Evolutionary conservation across 2,113 vertebrate species (phyloP).

Genomic region (Rhea pennata): DNA sequence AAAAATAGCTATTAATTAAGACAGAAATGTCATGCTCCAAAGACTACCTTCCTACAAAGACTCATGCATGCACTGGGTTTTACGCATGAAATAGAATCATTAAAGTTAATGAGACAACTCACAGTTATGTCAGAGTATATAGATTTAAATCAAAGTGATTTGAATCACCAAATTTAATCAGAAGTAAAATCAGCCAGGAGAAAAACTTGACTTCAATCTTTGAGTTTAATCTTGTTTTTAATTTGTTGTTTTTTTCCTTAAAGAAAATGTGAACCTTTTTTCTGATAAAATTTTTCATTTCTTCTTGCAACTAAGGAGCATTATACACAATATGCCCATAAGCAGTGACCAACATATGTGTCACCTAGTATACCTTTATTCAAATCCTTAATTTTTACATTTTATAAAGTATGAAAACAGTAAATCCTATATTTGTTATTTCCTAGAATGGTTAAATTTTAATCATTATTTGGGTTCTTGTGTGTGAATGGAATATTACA

Average conservation of each 20-base stretch:
- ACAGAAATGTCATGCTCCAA: neutral
- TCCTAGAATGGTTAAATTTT: neutral
- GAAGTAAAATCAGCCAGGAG: neutral
- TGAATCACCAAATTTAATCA: constrained; percentile 26
- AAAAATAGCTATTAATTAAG: neutral
- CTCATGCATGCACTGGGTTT: neutral
- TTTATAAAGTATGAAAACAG: neutral
- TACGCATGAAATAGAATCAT: neutral
- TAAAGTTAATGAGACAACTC: constrained; percentile 28
- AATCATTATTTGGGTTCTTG: neutral
- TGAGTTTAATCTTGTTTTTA: neutral
- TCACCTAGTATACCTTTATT: neutral
- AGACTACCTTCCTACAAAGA: neutral
- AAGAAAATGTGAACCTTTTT: neutral
- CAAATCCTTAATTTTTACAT: neutral
- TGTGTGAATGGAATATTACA: neutral
- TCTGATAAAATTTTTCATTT: neutral
- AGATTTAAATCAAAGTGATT: constrained; percentile 13
- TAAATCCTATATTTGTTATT: neutral
- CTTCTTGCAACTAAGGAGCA: neutral
- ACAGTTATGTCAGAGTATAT: neutral
- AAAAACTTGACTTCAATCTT: neutral
- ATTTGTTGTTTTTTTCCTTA: neutral
- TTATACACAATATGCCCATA: neutral
- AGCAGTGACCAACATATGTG: neutral